Base-by-base conservation (phyloP, 2,888 invertebrate genomes). In the Esperia sulphurella region DNA sequence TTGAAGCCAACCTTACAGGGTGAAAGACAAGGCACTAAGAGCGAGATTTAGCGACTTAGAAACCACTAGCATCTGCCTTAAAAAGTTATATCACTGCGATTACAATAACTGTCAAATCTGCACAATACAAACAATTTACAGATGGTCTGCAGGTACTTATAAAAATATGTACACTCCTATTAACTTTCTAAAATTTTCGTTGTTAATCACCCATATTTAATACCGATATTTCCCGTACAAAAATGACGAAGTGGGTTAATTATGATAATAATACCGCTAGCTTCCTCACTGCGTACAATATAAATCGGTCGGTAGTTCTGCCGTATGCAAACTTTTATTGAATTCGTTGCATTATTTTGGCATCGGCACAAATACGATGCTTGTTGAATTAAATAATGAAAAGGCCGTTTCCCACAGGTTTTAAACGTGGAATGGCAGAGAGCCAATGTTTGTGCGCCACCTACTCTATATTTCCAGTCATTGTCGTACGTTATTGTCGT, bases 301-400 rank as follows among this genome's bases (percentile, higher is more conserved):
- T 57, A 53, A 57, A 52, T 55, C 12, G 14, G 38, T 40, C 40
- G 38, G 13, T 31, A 8, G 52, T 54, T 53, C 46, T 48, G 33
- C 49, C 50, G 49, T 53, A 45, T 50, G 53, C 61, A 63, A 60
- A 64, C 57, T 65, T 66, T 67, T 65, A 68, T 67, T 61, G 65
- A 65, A 65, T 54, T 57, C 57, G 61, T 64, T 68, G 71, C 68
- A 75, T 77, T 78, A 75, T 79, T 79, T 80, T 80, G 80, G 82
- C 79, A 72, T 71, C 70, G 75, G 74, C 73, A 64, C 81, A 82
- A 82, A 79, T 80, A 75, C 76, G 67, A 73, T 68, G 75, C 75
- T 82, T 83, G 81, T 83, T 82, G 81, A 86, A 84, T 84, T 83
- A 83, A 83, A 84, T 79, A 81, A 80, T 81, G 78, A 80, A 79